phyloP scores from a whole-genome alignment of 2,888 invertebrate genomes.

The Torymus aiolomorphi region DNA sequence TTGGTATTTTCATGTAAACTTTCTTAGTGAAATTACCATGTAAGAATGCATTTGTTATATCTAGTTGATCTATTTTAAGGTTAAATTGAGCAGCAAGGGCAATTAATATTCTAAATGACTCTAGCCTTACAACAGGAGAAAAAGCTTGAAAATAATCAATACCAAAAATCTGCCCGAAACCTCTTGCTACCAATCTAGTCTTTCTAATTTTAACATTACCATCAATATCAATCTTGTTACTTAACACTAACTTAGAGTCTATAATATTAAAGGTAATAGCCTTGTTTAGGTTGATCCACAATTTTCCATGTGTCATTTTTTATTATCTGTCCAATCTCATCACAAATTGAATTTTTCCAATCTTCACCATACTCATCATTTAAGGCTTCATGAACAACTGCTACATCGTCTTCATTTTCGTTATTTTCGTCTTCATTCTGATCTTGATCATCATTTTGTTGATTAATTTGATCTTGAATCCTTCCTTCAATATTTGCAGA shows the following conservation, averaged over 20 bases:
- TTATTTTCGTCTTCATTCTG: no score
- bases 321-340: constrained; percentile 7
- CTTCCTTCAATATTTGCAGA: not conserved
- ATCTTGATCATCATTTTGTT: not conserved
- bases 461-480: not conserved
- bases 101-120: constrained; percentile 16
- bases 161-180: constrained; percentile 10
- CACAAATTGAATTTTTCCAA: constrained; percentile 12
- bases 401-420: not conserved
- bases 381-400: not conserved
- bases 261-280: constrained; percentile 23
- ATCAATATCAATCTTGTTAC: constrained; percentile 1
- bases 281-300: constrained; percentile 9
- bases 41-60: constrained; percentile 27
- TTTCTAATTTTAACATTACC: constrained; percentile 21
- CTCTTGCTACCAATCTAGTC: constrained; percentile 31
- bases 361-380: not conserved
- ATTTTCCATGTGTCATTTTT: constrained; percentile 8
- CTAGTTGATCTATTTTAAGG: constrained; percentile 25
- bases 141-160: no score
- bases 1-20: constrained; percentile 30
- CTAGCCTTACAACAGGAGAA: constrained; percentile 10
- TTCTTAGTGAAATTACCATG: constrained; percentile 8
- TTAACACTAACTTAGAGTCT: constrained; percentile 20
- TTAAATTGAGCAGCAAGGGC: constrained; percentile 17